These are phyloP conservation scores for Allacma fusca DNA, from an alignment of 2,888 invertebrate species.

Conservation along the genomic window DNA sequence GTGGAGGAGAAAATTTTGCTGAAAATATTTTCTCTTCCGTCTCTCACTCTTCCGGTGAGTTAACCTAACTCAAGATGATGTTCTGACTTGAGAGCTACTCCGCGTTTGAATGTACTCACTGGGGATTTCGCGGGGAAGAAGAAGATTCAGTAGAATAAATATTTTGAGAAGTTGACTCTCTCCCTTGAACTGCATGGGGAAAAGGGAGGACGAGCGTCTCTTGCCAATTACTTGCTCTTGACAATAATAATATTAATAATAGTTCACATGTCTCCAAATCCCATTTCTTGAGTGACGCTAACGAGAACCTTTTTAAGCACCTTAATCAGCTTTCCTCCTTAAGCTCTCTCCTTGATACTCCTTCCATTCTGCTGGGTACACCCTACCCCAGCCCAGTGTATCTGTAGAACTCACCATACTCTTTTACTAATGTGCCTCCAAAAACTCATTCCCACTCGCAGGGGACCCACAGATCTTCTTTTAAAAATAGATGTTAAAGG, in stretches of 20 bases:
- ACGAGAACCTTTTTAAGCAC: conserved; percentile 37
- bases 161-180: neutral
- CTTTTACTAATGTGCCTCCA: neutral
- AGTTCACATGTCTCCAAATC: conserved; percentile 16
- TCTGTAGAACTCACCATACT: neutral
- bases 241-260: conserved; percentile 27
- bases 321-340: conserved; percentile 40
- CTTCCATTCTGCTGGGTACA: neutral
- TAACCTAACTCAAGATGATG: conserved; percentile 26
- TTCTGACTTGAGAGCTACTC: conserved; percentile 22
- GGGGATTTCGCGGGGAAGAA: neutral
- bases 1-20: neutral
- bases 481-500: no score
- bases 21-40: neutral
- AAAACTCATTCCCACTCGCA: no score
- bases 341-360: conserved; percentile 29
- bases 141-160: conserved; percentile 29
- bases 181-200: neutral
- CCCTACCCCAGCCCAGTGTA: neutral
- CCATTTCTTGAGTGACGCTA: conserved; percentile 30
- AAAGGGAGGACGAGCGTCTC: neutral
- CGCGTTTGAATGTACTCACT: conserved; percentile 20
- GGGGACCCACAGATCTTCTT: no score
- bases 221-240: conserved; percentile 10
- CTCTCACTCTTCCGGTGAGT: neutral